Base-by-base conservation (phyloP, 2,113 vertebrate species). In the Pelodiscus sinensis region DNA sequence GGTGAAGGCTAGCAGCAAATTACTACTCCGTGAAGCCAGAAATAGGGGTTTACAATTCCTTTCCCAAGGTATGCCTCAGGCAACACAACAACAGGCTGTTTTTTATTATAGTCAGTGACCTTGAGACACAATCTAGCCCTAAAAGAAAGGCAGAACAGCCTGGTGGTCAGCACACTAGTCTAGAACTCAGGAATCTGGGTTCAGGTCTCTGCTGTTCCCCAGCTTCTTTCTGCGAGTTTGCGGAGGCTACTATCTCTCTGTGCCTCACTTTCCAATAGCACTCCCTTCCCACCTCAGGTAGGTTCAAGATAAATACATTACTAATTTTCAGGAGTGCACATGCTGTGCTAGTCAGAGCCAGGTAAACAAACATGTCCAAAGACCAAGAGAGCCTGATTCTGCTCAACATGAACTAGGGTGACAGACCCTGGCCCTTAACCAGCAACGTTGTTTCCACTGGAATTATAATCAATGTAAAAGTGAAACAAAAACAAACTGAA, bases 341-440 rank as follows among this genome's bases (percentile, higher is more conserved):
- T 12, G 22, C 38, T 13, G 24, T 44, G 18, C 21, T 44, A 38
- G 35, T 9, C 4, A 11, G 35, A 44, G 35, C 21, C 35, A 25
- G 24, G 21, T 13, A 11, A 75, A 9, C n/a, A 38, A 65, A 4
- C 7, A 10, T 0, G 0, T 11, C 54, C 35, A 29, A 1, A 73
- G 10, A 6, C 44, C 44, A 44, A 44, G 5, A 44, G 44, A 44
- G 44, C 44, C 44, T 6, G 44, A 44, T 44, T 44, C 44, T 24
- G 44, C 8, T 11, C 5, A 78, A 3, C 19, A 44, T 44, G 35
- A 38, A 75, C 71, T 38, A 44, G 15, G 31, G 8, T 68, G 29
- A 68, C 16, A 68, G 35, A 38, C 22, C 25, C 71, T 44, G 21
- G 35, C 71, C 71, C 71, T 75, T 44, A 44, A 6, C 35, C 14